phyloP scores from a whole-genome alignment of 1,140 invertebrate genomes.

The Aphelenchoides avenae region DNA sequence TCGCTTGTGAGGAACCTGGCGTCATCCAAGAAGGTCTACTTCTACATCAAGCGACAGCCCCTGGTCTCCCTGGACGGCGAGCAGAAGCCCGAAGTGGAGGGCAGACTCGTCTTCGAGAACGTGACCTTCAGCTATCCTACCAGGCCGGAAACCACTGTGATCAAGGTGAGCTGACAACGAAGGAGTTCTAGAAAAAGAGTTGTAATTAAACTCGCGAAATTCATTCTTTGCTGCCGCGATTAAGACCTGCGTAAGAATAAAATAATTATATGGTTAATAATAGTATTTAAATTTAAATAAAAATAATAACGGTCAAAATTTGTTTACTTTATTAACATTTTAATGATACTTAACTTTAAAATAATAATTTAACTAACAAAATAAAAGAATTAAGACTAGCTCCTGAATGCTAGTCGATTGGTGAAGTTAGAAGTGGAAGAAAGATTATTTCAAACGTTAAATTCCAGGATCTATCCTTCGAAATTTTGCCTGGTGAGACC shows the following conservation, averaged over 20 bases:
- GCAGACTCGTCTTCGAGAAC: slow-evolving; percentile 59
- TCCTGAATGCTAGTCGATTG: neutral
- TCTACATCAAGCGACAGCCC: slow-evolving; percentile 60
- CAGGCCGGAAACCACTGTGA: slow-evolving; percentile 64
- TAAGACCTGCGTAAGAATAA: too few species aligned
- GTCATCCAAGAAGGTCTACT: slow-evolving; percentile 61
- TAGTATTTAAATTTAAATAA: too few species aligned
- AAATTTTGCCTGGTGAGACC: slow-evolving; percentile 59
- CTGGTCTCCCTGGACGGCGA: slow-evolving; percentile 41
- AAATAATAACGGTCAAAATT: too few species aligned
- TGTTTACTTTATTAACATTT: too few species aligned
- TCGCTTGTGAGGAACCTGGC: slow-evolving; percentile 61
- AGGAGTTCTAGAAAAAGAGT: too few species aligned
- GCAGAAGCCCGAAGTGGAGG: slow-evolving; percentile 21
- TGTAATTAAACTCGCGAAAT: too few species aligned
- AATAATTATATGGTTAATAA: too few species aligned
- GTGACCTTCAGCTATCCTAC: slow-evolving; percentile 62
- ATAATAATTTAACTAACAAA: neutral
- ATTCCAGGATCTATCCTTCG: slow-evolving; percentile 58
- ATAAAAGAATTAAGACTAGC: neutral
- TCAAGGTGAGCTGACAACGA: too few species aligned
- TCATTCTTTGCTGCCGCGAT: too few species aligned
- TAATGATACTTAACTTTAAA: too few species aligned
- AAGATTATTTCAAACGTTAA: too few species aligned
- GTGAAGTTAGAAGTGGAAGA: neutral